Conservation (phyloP, 2,797 vertebrate genomes). For the Sebastes flavidus region DNA sequence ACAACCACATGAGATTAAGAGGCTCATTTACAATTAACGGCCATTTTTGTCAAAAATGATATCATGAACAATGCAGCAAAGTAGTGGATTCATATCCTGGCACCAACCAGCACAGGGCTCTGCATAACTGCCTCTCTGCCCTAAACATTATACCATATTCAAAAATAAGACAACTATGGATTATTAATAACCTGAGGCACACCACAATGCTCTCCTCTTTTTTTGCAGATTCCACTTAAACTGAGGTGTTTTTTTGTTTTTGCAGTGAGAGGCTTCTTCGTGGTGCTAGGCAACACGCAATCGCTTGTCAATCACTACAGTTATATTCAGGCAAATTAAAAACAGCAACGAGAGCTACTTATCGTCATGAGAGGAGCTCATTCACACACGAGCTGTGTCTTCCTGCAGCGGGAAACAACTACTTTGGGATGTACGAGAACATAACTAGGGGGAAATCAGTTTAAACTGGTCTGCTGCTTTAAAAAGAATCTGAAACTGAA, state of each 20-base stretch:
- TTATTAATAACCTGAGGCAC: not conserved
- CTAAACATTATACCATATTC: not conserved
- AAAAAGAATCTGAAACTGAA: not conserved
- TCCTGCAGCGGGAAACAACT: not conserved
- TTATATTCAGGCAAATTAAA: constrained; percentile 41
- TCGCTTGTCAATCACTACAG: constrained; percentile 29
- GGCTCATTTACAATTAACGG: not conserved
- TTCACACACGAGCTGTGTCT: constrained; percentile 8
- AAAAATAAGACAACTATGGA: not conserved
- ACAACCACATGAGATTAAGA: not conserved
- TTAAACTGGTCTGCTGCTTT: not conserved
- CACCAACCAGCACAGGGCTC: not conserved
- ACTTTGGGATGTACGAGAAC: not conserved
- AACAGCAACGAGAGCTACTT: constrained; percentile 20
- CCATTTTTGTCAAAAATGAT: not conserved
- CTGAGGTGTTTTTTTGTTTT: not conserved
- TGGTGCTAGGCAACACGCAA: constrained; percentile 46
- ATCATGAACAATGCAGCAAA: not conserved
- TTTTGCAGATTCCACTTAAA: not conserved
- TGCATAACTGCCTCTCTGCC: not conserved
- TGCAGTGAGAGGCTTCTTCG: constrained; percentile 4
- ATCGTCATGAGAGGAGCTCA: not conserved
- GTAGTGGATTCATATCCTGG: not conserved
- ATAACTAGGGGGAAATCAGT: not conserved
- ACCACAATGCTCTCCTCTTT: not conserved